Percentiles rank a stretch among this genome's conserved stretches.
Conservation (phyloP, 2,113 vertebrate species). For the Gambusia affinis region DNA sequence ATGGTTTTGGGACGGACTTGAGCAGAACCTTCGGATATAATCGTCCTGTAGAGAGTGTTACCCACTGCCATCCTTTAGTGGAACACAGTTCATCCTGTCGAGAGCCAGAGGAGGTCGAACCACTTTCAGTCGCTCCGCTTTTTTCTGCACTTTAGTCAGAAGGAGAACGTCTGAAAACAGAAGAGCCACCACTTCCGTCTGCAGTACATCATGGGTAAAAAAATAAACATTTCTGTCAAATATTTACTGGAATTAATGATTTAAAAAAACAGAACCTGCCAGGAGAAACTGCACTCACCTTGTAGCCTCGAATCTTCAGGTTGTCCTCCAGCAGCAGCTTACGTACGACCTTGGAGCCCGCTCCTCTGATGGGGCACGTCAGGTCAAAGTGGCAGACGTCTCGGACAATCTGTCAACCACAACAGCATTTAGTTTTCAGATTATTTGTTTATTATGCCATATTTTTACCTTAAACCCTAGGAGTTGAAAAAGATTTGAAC, state of each 20-base stretch:
- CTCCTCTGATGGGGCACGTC: constrained; percentile 77
- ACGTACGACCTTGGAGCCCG: constrained; percentile 67
- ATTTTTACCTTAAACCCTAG: no score
- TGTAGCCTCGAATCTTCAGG: constrained; percentile 79
- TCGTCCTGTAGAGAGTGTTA: constrained; percentile 13
- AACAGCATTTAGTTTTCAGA: not conserved
- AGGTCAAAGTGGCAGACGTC: constrained; percentile 81
- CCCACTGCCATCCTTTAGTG: constrained; percentile 84
- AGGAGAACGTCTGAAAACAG: constrained; percentile 87
- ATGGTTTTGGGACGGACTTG: not conserved
- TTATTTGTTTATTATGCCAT: no score
- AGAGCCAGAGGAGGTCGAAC: constrained; percentile 83
- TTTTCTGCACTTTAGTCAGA: constrained; percentile 85
- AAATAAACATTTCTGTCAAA: not conserved
- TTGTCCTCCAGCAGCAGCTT: constrained; percentile 82
- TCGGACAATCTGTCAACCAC: constrained; percentile 74
- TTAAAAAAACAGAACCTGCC: not conserved
- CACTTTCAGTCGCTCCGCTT: constrained; percentile 81
- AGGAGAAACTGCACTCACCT: constrained; percentile 69
- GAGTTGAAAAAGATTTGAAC: no score
- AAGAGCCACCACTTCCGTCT: constrained; percentile 84
- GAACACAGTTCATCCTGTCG: constrained; percentile 77
- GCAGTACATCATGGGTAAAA: not conserved
- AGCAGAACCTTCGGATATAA: not conserved
- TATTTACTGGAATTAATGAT: not conserved